phyloP scores from a whole-genome alignment of 2,113 vertebrate genomes.

The Turdus rufiventris region DNA sequence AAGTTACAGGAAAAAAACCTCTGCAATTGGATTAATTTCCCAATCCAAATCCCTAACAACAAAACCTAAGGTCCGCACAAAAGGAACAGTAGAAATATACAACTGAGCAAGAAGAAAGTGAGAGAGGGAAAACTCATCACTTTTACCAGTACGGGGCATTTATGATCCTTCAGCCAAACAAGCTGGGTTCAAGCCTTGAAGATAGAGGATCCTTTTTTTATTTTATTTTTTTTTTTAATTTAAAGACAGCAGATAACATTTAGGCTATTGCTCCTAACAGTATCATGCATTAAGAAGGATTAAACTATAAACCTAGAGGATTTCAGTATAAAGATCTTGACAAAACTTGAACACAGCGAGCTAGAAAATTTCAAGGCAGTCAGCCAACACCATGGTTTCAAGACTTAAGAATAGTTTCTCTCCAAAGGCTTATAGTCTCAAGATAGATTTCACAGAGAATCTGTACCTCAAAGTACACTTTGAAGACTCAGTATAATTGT shows the following conservation, averaged over 20 bases:
- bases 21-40: not conserved
- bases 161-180: not conserved
- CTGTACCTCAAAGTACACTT: not conserved
- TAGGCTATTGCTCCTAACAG: not conserved
- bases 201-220: accelerated
- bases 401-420: not conserved
- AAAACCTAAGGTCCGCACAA: not conserved
- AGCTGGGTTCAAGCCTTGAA: not conserved
- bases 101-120: not conserved
- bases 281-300: not conserved
- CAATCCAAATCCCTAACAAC: not conserved
- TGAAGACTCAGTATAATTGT: not conserved
- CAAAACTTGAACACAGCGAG: not conserved
- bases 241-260: not conserved
- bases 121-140: not conserved
- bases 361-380: not conserved
- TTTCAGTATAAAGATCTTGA: not conserved
- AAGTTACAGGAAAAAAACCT: not conserved
- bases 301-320: not conserved
- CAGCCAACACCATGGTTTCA: not conserved
- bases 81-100: not conserved
- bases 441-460: not conserved
- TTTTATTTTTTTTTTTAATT: not conserved
- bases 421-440: not conserved
- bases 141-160: not conserved